phyloP scores from a whole-genome alignment of 2,888 invertebrate species.

The Trachelus troglodyta region DNA sequence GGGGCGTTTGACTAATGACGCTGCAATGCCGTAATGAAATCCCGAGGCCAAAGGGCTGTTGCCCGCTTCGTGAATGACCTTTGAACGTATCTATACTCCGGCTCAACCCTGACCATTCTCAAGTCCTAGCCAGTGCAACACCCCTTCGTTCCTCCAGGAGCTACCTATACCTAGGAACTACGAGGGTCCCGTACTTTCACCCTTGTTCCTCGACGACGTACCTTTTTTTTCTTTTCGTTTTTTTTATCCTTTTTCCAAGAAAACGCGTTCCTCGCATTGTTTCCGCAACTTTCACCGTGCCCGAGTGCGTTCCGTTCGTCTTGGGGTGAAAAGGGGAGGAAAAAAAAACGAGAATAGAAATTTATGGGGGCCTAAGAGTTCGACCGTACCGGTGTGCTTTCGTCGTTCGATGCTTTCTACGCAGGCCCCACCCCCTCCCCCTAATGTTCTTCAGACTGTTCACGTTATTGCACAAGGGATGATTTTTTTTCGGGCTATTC shows the following conservation, averaged over 20 bases:
- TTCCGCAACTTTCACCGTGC: slow-evolving; percentile 56
- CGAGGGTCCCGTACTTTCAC: slow-evolving; percentile 22
- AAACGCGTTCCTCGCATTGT: slow-evolving; percentile 52
- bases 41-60: slow-evolving; percentile 43
- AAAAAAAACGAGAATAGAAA: slow-evolving; percentile 46
- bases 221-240: slow-evolving; percentile 25
- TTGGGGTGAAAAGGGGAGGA: slow-evolving; percentile 27
- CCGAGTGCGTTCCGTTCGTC: slow-evolving; percentile 20
- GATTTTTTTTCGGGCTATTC: too few species aligned
- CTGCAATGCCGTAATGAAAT: slow-evolving; percentile 40
- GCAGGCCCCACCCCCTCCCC: not conserved
- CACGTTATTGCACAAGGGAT: not conserved
- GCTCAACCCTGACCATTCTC: slow-evolving; percentile 33
- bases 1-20: slow-evolving; percentile 49
- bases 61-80: slow-evolving; percentile 26
- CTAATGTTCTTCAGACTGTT: not conserved
- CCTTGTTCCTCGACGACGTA: slow-evolving; percentile 8
- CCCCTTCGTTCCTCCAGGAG: slow-evolving; percentile 14
- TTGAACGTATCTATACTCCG: not conserved
- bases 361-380: slow-evolving; percentile 50
- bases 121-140: slow-evolving; percentile 24
- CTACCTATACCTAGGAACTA: slow-evolving; percentile 18
- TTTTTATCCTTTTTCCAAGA: slow-evolving; percentile 21
- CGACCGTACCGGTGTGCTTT: not conserved
- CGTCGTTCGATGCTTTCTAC: not conserved